These are phyloP conservation scores for Pelecanus crispus DNA, from an alignment of 2,113 vertebrate genomes.

Conservation along the genomic window DNA sequence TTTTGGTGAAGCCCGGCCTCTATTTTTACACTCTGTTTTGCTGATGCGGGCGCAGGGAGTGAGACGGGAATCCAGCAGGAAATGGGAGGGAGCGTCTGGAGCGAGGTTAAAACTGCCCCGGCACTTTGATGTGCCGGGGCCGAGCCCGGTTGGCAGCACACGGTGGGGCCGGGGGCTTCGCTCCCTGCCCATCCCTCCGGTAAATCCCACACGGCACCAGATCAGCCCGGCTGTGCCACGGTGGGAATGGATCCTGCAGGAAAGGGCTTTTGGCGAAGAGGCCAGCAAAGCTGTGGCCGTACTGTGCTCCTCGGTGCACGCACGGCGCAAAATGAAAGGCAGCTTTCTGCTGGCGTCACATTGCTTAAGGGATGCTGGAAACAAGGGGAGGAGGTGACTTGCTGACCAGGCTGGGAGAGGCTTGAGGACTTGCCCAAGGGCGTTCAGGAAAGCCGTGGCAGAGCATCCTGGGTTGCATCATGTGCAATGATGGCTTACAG, in stretches of 20 bases:
- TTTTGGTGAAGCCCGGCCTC: constrained; percentile 51
- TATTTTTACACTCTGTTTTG: constrained; percentile 69
- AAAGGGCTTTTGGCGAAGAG: neutral
- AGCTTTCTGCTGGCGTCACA: neutral
- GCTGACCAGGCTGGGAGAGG: neutral
- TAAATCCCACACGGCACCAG: neutral
- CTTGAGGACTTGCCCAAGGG: neutral
- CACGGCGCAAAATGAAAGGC: neutral
- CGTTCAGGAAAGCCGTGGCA: fast-evolving
- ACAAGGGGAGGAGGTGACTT: neutral
- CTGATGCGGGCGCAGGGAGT: constrained; percentile 33
- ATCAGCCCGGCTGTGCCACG: neutral
- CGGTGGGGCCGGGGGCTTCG: neutral
- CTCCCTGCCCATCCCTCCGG: neutral
- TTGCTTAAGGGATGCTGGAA: neutral
- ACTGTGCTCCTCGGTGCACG: fast-evolving
- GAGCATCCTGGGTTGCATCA: neutral
- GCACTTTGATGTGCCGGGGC: neutral
- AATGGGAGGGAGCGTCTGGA: constrained; percentile 60
- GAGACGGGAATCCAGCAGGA: constrained; percentile 54
- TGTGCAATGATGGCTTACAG: neutral
- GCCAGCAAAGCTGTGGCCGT: fast-evolving
- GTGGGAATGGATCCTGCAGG: neutral
- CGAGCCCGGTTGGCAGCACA: neutral
- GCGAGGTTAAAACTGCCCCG: neutral